Base-by-base conservation (phyloP, 2,888 invertebrate genomes). In the Agonum fuliginosum region DNA sequence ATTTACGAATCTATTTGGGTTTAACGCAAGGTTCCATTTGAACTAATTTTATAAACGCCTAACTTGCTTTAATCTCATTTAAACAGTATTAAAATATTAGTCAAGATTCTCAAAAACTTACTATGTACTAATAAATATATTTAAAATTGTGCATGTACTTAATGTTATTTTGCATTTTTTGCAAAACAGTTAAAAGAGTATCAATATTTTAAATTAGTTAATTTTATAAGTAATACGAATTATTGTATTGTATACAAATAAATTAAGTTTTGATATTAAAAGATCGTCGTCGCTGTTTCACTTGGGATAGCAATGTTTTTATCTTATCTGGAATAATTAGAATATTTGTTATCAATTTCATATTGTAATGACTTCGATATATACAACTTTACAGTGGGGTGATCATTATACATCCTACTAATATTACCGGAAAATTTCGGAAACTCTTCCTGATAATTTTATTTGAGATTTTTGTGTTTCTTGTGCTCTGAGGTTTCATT, bases 301-400 rank as follows among this genome's bases (percentile, higher is more conserved):
- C 30, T 30, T 67, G 73, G 10, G 75, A 70, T 8, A 80, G 48
- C 65, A 80, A 67, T 43, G 54, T 51, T 70, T 79, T 80, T n/a
- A 81, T 81, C 75, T 80, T 79, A 10, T 78, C 62, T 22, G 67
- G 83, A 81, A 43, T 81, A 80, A 6, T 80, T 78, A 1, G 80
- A 78, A 78, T 80, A 79, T 71, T 81, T 81, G 1, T 80, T 77
- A n/a, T 79, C 78, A 65, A 87, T 84, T 72, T 82, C 82, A 67
- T 83, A 81, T 72, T 80, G 82, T 70, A 84, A 81, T 17, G 79
- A 80, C 2, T 85, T 82, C 0, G 86, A 83, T 24, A 85, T 80
- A 81, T 90, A 91, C 72, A 91, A 85, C 54, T 88, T 85, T 4
- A 93, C 86, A 3, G 91, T 89, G 0, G 93, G 93, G 83, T 92